Evolutionary conservation across 2,113 vertebrate genomes (phyloP).

Genomic region (Tetrax tetrax): DNA sequence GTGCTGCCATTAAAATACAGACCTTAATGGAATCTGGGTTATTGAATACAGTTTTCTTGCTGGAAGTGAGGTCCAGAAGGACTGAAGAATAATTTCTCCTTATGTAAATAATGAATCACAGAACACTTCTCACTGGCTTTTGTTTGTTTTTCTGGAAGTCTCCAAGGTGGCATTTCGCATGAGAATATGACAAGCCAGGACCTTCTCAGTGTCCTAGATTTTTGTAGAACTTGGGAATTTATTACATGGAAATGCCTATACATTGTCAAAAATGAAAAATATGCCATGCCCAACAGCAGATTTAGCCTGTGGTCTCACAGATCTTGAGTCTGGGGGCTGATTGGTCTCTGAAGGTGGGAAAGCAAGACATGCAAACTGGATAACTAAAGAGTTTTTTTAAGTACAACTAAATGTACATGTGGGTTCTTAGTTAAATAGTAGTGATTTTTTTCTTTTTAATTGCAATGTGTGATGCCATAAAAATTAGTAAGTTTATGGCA

Average conservation of each 20-base stretch:
- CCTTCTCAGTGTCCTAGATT: background rate
- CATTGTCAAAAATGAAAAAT: background rate
- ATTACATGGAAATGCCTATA: background rate
- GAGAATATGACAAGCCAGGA: background rate
- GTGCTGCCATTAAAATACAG: background rate
- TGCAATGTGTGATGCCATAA: background rate
- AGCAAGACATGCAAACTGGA: background rate
- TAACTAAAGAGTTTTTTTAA: background rate
- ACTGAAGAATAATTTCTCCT: background rate
- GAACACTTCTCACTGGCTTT: background rate
- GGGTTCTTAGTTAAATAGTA: background rate
- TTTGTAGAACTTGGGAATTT: background rate
- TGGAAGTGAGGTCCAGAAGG: background rate
- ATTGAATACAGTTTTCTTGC: background rate
- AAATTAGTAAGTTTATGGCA: background rate
- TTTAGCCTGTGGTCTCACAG: background rate
- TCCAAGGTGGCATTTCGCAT: background rate
- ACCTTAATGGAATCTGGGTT: background rate
- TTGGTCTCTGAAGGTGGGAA: background rate
- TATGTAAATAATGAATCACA: rapidly evolving
- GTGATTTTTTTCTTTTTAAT: background rate
- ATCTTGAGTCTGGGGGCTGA: background rate
- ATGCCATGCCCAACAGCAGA: background rate
- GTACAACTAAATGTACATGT: background rate
- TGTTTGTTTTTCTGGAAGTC: background rate